Base-by-base conservation (phyloP, 2,888 invertebrate species). In the Pterostichus niger region DNA sequence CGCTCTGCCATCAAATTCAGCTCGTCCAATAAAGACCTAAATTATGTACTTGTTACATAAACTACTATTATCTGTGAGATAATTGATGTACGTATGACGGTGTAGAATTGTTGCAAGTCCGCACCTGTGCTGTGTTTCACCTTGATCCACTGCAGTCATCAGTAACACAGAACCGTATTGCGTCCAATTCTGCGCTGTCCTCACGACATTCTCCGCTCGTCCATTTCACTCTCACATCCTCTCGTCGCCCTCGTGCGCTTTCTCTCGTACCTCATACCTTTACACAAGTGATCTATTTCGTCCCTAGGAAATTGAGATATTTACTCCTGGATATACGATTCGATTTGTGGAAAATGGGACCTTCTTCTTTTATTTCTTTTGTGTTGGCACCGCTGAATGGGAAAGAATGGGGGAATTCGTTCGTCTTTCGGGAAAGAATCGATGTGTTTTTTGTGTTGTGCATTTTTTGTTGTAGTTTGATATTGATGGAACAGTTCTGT, bases 261-360 rank as follows among this genome's bases (percentile, higher is more conserved):
- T 54, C 35, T 54, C 33, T 54, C 54, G 5, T 4, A 5, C 33
- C 35, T 10, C 9, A 7, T 46, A n/a, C 54, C 31, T n/a, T n/a
- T n/a, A 56, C 35, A 10, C 13, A 9, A 24, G 77, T 77, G 77
- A 77, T 77, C 56, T 77, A 77, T 77, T 75, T 35, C 56, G 75
- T 56, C 79, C 52, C 64, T 79, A 68, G 64, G 61, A 79, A 79
- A 79, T 79, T 64, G 79, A 79, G 79, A 79, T 79, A 79, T 79
- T 79, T 79, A 79, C 79, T 64, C 44, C 31, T 13, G 68, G 79
- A 79, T 77, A 77, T 77, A 56, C 64, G 64, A 79, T 79, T 64
- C 79, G 79, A 79, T 79, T 79, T 79, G 79, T 64, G 79, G 61
- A 52, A 79, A 79, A 79, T 79, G 64, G 79, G n/a, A 46, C 24